These are phyloP conservation scores for Euura saliciscinereae DNA, from an alignment of 1,140 invertebrate species.

Conservation along the genomic window DNA sequence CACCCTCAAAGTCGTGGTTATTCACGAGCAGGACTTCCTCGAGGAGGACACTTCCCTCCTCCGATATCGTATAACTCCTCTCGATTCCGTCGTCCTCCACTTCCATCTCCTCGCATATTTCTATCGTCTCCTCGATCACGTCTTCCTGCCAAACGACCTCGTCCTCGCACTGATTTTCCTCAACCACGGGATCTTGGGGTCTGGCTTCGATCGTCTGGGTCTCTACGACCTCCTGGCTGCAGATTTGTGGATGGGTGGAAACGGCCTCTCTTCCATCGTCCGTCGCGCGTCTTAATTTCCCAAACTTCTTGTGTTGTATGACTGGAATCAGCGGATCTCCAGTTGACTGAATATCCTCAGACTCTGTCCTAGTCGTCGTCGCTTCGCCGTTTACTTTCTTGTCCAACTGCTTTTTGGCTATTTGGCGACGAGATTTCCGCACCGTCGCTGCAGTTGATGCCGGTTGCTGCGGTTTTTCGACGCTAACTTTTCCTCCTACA, in stretches of 20 bases:
- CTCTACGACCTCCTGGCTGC: not conserved
- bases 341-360: conserved; percentile 29
- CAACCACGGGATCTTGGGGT: too few species aligned
- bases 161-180: not conserved
- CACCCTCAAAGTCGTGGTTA: conserved; percentile 32
- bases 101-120: conserved; percentile 55
- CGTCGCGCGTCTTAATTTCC: conserved; percentile 27
- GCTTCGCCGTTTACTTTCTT: conserved; percentile 42
- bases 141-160: conserved; percentile 43
- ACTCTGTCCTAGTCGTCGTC: conserved; percentile 27
- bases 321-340: not conserved
- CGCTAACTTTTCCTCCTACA: not conserved
- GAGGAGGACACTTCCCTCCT: conserved; percentile 32
- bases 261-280: conserved; percentile 20
- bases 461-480: not conserved
- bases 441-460: conserved; percentile 33
- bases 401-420: conserved; percentile 47
- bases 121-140: conserved; percentile 53
- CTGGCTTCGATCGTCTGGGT: not conserved
- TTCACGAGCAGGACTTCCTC: conserved; percentile 46
- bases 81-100: conserved; percentile 37
- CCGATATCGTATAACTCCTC: conserved; percentile 24
- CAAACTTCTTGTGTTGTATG: conserved; percentile 31
- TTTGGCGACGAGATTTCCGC: conserved; percentile 50
- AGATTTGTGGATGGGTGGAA: not conserved